Base-by-base conservation (phyloP, 2,888 invertebrate species). In the Sycophila texana region DNA sequence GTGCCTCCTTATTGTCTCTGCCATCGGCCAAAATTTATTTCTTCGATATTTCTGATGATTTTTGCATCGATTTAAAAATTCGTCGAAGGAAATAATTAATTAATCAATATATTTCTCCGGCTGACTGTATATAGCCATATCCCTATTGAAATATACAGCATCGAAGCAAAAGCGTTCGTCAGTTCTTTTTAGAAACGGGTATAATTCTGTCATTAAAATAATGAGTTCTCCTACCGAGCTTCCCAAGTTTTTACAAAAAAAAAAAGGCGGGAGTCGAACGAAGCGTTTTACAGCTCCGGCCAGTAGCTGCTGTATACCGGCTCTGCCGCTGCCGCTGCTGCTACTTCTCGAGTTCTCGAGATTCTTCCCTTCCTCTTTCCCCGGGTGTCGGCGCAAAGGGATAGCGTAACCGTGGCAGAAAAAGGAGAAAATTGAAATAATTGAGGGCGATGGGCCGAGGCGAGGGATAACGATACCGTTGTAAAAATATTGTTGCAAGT, bases 251-350 rank as follows among this genome's bases (percentile, higher is more conserved):
- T 4, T 10, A 53, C 53, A 74, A 74, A 68, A 78, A 71, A 78
- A 71, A 74, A 74, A 68, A 78, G 66, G 39, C 58, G 13, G 20
- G 60, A 16, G 39, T 20, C 12, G 60, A 20, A 67, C 30, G 39
- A 39, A 39, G 39, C 39, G 39, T 39, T 39, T 39, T 39, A 39
- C 39, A 39, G 39, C 39, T 72, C 67, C 73, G 75, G 78, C 72
- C 60, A 73, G 53, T 71, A 58, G 57, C 71, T 83, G 82, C 76
- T 80, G 83, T 68, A 72, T 63, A 79, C 76, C 70, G 81, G 68
- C 75, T 74, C 67, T 47, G 49, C 61, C 55, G 53, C 67, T 47
- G 49, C 61, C 55, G 53, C 55, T 81, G 70, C 22, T 30, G 16
- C 2, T 13, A 55, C 10, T 73, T 30, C 55, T 18, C 76, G 70